These are phyloP conservation scores for Turritopsis rubra DNA, from an alignment of 30 jellyfish, hydroid and myxozoan species.

Conservation along the genomic window DNA sequence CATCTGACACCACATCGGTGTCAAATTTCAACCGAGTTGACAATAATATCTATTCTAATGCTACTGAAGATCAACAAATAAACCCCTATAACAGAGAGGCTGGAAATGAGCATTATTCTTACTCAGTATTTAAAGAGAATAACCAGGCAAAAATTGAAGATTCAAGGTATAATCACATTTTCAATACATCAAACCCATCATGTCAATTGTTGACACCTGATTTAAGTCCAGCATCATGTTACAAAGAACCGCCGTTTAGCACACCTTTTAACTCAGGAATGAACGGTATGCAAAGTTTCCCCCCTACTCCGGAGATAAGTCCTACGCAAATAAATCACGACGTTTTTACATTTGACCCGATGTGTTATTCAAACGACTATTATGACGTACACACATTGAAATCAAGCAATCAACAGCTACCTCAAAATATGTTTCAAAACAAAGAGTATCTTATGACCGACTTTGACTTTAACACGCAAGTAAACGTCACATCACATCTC, in stretches of 20 bases:
- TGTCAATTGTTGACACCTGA: slow-evolving; percentile 1
- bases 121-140: not conserved
- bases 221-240: slow-evolving; percentile 8
- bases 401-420: not conserved
- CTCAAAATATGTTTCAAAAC: not conserved
- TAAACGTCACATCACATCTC: not conserved
- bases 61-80: not conserved
- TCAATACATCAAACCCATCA: not conserved
- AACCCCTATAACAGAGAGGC: not conserved
- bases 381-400: not conserved
- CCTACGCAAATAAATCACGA: slow-evolving; percentile 4
- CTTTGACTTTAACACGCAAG: not conserved
- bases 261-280: not conserved
- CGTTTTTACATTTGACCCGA: slow-evolving; percentile 5
- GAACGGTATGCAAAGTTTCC: not conserved
- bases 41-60: not conserved
- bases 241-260: slow-evolving; percentile 1
- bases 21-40: not conserved
- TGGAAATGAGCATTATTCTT: not conserved
- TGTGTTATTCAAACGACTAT: not conserved
- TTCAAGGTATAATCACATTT: not conserved
- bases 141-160: not conserved
- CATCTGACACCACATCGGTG: not conserved
- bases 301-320: slow-evolving; percentile 17
- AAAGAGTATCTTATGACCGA: not conserved